phyloP scores from a whole-genome alignment of 2,797 vertebrate genomes.

The Eidolon dupreanum region DNA sequence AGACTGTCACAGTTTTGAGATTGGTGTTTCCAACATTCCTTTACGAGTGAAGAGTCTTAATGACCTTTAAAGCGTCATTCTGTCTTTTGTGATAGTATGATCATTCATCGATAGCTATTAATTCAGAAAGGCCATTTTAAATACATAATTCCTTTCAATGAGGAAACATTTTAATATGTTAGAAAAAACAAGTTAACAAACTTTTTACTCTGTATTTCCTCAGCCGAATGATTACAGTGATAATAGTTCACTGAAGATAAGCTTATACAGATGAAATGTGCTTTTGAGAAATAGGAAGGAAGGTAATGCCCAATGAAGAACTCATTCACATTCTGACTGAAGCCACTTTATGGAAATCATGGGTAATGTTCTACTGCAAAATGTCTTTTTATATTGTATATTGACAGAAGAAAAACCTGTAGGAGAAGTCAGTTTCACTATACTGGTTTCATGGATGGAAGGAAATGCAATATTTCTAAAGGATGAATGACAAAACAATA shows the following conservation, averaged over 20 bases:
- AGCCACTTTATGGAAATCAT: slow-evolving; percentile 14
- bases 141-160: neutral
- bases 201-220: neutral
- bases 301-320: neutral
- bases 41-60: neutral
- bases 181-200: neutral
- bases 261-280: neutral
- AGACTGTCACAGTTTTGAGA: slow-evolving; percentile 3
- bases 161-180: slow-evolving; percentile 3
- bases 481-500: neutral
- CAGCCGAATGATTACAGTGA: neutral
- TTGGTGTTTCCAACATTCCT: neutral
- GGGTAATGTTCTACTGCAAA: neutral
- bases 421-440: neutral
- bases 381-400: neutral
- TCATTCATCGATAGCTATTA: neutral
- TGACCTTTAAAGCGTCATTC: neutral
- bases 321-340: neutral
- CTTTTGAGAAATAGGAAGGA: slow-evolving; percentile 7
- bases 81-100: neutral
- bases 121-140: neutral
- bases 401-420: neutral
- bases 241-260: neutral
- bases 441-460: neutral
- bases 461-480: slow-evolving; percentile 13